Evolutionary conservation across 2,113 vertebrate species (phyloP), one percentile per base, ranked within the genome.

Genomic region (Nothobranchius furzeri): DNA sequence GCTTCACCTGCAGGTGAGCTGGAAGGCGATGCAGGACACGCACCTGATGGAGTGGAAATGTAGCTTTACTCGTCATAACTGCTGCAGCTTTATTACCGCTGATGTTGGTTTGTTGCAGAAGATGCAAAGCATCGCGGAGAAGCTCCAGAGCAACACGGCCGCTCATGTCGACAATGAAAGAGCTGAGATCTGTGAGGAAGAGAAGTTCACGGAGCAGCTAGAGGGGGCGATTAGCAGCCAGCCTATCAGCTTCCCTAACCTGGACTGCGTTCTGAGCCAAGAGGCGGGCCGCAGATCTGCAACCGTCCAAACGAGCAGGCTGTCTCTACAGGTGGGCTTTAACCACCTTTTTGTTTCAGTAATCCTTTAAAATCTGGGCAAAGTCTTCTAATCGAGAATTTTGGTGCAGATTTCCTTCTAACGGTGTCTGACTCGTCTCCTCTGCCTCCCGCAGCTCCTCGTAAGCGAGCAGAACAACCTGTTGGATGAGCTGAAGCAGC

Each of bases 1-100:
- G 66, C 25, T 60, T 7, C 85, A 82, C 64, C 48, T 91, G 6
- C 75, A 91, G 91, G 92, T 92, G 7, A 70, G 64, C n/a, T 40
- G 37, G 37, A 40, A 40, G 37, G 1, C 9, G 37, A 40, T 40
- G 37, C 37, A 40, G 37, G 37, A 40, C 37, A 6, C 37, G 7
- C 37, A 40, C 30, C 30, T 40, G 37, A 6, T 0, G 6, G 37
- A 40, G 37, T 40, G 37, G 37, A 40, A 40, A 40, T 40, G 37
- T 40, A 40, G 7, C 37, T 40, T 40, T 40, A 40, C 9, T 7
- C 37, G 7, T 40, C n/a, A 11, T 35, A 24, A 30, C 36, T 14
- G 4, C 37, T 24, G 9, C 9, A 8, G 3, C 6, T 58, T 7
- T 11, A 12, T 7, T 30, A 14, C 30, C 11, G 11, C 14, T 42